These are phyloP conservation scores for Epizoanthus fatuus DNA, from an alignment of 92 coral and sea anemone genomes.

Conservation along the genomic window DNA sequence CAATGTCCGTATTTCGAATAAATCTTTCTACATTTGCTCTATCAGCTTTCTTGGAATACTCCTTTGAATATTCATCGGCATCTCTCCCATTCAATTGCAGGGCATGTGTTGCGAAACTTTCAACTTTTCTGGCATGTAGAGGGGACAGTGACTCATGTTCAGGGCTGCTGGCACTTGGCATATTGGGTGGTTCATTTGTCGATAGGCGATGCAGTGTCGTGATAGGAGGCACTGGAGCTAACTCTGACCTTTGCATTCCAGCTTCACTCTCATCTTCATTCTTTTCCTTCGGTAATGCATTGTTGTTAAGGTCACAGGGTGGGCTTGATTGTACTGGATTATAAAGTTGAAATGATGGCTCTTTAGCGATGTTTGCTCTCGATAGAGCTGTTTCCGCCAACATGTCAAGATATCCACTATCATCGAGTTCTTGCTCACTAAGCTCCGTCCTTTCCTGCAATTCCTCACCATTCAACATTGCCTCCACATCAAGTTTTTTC, in stretches of 20 bases:
- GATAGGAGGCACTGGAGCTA: not conserved
- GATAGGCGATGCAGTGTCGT: not conserved
- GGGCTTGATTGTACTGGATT: constrained; percentile 11
- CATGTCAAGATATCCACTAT: constrained; percentile 88
- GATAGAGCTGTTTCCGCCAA: constrained; percentile 98
- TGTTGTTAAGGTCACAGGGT: constrained; percentile 29
- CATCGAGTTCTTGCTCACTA: constrained; percentile 45
- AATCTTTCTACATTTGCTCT: not conserved
- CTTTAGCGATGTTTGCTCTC: constrained; percentile 70
- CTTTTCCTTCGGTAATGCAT: not conserved
- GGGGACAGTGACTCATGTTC: not conserved
- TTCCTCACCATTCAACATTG: constrained; percentile 52
- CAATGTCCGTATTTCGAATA: not conserved
- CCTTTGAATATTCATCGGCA: not conserved
- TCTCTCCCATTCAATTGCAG: not conserved
- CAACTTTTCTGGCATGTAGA: not conserved
- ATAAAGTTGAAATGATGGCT: constrained; percentile 13
- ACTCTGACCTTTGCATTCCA: not conserved
- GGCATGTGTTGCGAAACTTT: not conserved
- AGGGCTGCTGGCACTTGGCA: not conserved
- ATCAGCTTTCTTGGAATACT: not conserved
- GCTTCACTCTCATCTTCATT: not conserved
- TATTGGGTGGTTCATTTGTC: not conserved
- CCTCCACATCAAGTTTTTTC: constrained; percentile 83
- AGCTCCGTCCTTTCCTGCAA: constrained; percentile 48